Conservation (phyloP, 35 echinoderm and acorn worm species). For the Stichopus chloronotus region DNA sequence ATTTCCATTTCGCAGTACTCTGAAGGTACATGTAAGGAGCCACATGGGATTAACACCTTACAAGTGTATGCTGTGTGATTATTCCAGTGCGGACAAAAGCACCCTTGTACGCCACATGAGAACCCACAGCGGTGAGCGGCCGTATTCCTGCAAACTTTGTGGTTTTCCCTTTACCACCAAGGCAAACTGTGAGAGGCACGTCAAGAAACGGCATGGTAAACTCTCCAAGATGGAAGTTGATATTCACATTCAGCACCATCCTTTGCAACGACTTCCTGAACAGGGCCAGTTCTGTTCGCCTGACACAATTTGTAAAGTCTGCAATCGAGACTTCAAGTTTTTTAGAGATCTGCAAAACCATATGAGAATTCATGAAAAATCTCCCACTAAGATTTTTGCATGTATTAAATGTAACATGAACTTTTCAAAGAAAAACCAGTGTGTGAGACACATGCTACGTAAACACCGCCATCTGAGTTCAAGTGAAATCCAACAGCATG, state of each 20-base stretch:
- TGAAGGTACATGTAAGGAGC: conserved; percentile 90
- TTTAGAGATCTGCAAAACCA: conserved; percentile 98
- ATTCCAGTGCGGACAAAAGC: conserved; percentile 99
- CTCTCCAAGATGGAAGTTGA: conserved; percentile 81
- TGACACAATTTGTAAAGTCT: conserved; percentile 88
- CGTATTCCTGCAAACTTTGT: conserved; percentile 89
- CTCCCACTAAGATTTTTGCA: conserved; percentile 75
- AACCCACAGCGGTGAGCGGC: conserved; percentile 96
- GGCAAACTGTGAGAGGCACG: conserved; percentile 96
- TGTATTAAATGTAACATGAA: conserved; percentile 87
- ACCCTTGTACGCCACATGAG: conserved; percentile 97
- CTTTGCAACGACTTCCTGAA: conserved; percentile 50
- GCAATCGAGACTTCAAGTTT: conserved; percentile 90
- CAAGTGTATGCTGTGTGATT: conserved; percentile 92
- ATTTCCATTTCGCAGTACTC: conserved; percentile 79
- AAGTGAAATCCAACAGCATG: conserved; percentile 47
- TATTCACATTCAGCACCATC: conserved; percentile 72
- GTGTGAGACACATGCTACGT: conserved; percentile 85
- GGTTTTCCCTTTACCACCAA: conserved; percentile 98
- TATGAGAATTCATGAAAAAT: conserved; percentile 85
- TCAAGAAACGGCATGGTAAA: conserved; percentile 88
- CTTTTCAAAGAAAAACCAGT: conserved; percentile 85
- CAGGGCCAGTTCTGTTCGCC: conserved; percentile 77
- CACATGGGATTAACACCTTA: conserved; percentile 92
- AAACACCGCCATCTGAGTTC: conserved; percentile 69